Base-by-base conservation (phyloP, 2,113 vertebrate species). In the Pyxicephalus adspersus region DNA sequence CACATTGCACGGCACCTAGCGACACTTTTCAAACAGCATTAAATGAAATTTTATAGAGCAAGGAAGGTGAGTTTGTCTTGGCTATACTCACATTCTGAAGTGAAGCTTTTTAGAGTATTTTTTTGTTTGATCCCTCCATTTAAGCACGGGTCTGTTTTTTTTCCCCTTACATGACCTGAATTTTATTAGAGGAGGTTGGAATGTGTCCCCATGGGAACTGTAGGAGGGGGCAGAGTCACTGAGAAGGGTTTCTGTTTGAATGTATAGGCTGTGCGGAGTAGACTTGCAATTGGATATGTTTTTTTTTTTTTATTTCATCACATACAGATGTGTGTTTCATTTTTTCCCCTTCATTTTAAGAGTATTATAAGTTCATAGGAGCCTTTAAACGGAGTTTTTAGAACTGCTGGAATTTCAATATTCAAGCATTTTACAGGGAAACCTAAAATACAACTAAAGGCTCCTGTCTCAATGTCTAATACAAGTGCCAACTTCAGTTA, bases 131-230 rank as follows among this genome's bases (percentile, higher is more conserved):
- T 79, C 77, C 54, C 28, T 60, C 58, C 18, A 19, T n/a, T 60
- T 15, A 60, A 79, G 65, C 54, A 50, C 20, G 19, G 17, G 54
- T 79, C 77, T 79, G 77, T 79, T 79, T 79, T 72, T 45, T 77
- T 79, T 79, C 45, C 77, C 77, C 55, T 68, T 70, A 79, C 77
- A 70, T 60, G 77, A 79, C 77, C 77, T 70, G 65, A 79, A 54
- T 70, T 79, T 79, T 38, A 68, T 70, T 79, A 70, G 77, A 28
- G 7, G 31, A 60, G 55, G 64, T 67, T 79, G 77, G 77, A 79
- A 70, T 70, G 77, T 79, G 52, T 70, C 31, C 77, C 57, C 50
- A 51, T 66, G 65, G 77, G 77, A 26, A 60, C 29, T 70, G 65
- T 25, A 67, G 65, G 18, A 67, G 55, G 9, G 54, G 55, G 65